A percentile compares a stretch with the other conserved stretches of the same genome.
Evolutionary conservation across 2,113 vertebrate genomes (phyloP).

Genomic region (Aphyosemion australe): DNA sequence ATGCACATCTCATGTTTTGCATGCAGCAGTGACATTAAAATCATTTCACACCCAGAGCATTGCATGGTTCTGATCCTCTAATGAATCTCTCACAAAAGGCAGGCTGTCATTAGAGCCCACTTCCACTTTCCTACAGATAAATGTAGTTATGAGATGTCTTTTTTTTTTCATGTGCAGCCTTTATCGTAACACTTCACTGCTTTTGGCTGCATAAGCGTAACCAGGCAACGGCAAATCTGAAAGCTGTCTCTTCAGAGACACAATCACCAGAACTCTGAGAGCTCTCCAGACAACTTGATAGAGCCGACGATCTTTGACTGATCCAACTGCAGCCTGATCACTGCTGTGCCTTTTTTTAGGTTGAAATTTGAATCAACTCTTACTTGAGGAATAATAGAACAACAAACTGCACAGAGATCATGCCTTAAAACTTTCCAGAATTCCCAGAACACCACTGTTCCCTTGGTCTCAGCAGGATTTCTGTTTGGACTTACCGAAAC

Average conservation of each 20-base stretch:
- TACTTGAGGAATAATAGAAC: not conserved
- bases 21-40: conserved; percentile 16
- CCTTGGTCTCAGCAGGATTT: not conserved
- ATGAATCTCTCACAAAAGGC: conserved; percentile 30
- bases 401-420: no score
- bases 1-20: conserved; percentile 7
- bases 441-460: no score
- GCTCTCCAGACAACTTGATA: conserved; percentile 72
- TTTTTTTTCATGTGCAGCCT: conserved; percentile 35
- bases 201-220: conserved; percentile 74
- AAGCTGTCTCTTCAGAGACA: conserved; percentile 73
- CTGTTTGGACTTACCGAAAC: conserved; percentile 85
- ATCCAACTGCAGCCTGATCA: conserved; percentile 55
- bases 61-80: not conserved
- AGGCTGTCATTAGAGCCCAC: conserved; percentile 29
- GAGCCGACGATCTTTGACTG: conserved; percentile 68
- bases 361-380: no score
- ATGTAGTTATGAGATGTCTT: conserved; percentile 59
- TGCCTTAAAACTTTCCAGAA: no score
- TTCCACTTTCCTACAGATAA: conserved; percentile 48
- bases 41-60: not conserved
- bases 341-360: conserved; percentile 15
- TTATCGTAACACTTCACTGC: conserved; percentile 70
- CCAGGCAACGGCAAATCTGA: conserved; percentile 77
- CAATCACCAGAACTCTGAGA: conserved; percentile 79